phyloP scores from a whole-genome alignment of 2,113 vertebrate species.

The Pedionomus torquatus region DNA sequence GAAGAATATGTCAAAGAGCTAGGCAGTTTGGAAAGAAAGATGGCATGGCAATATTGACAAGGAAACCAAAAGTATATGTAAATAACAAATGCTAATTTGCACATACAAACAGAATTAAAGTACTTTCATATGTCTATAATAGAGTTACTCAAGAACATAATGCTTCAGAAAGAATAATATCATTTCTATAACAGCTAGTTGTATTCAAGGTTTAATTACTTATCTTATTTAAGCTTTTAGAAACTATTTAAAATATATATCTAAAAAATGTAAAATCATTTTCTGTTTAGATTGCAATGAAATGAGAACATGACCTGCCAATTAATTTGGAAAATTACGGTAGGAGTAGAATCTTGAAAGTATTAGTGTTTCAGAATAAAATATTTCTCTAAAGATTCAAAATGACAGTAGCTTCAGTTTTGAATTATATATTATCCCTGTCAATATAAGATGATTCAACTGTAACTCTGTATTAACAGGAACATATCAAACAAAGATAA shows the following conservation, averaged over 20 bases:
- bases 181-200: neutral
- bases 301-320: neutral
- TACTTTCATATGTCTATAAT: neutral
- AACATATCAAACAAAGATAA: conserved; percentile 46
- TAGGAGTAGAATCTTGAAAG: neutral
- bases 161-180: neutral
- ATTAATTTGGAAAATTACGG: neutral
- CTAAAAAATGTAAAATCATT: neutral
- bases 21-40: neutral
- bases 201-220: neutral
- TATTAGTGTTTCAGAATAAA: conserved; percentile 30
- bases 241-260: neutral
- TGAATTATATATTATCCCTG: neutral
- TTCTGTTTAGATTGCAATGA: neutral
- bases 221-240: neutral
- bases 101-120: neutral
- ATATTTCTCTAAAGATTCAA: conserved; percentile 19
- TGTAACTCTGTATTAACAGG: neutral
- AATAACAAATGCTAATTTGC: neutral
- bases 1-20: neutral
- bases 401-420: conserved; percentile 5
- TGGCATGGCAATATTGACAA: neutral
- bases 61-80: neutral
- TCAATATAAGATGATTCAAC: conserved; percentile 18
- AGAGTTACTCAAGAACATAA: neutral